Evolutionary conservation across 1,140 invertebrate species (phyloP), one percentile per base, ranked within the genome.

Genomic region (Pachyrhynchus sulphureomaculatus): DNA sequence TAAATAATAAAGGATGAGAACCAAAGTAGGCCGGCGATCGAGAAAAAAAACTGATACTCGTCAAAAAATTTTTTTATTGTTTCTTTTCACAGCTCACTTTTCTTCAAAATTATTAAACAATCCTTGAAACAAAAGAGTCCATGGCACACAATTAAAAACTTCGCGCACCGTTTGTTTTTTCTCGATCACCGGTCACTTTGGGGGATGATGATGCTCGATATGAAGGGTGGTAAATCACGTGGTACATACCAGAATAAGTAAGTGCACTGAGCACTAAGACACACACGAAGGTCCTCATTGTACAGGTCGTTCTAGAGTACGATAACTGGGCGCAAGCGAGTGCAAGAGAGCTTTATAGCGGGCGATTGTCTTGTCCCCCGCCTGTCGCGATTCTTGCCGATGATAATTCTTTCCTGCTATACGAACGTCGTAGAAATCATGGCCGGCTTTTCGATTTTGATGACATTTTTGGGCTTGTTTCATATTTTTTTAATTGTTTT

Each of bases 191-290:
- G 53, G 34, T 17, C 24, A n/a, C 13, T 23, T 47, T 29, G 13
- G 17, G 23, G 26, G 44, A 32, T 47, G 41, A 20, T 18, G 44
- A 44, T 17, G 6, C 18, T 20, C 12, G 15, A 36, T 26, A 21
- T 9, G 12, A 39, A n/a, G 21, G 49, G 29, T 24, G 15, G 18
- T 21, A 55, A 55, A 24, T 17, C 37, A 53, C 45, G 37, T 18
- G 36, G 66, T 71, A 73, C 71, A 56, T 73, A 73, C 71, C 71
- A 70, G 70, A 65, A 63, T 62, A 69, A 52, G 62, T 66, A 57
- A 73, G 66, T 67, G 72, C 72, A 70, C 72, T 68, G 33, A 73
- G 69, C 64, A 73, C 68, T 53, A 73, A 66, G 24, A 71, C 66
- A 68, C 72, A 71, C 67, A 66, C 70, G 66, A 66, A 65, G 66